phyloP scores from a whole-genome alignment of 2,888 invertebrate species.

The Corythucha ciliata region DNA sequence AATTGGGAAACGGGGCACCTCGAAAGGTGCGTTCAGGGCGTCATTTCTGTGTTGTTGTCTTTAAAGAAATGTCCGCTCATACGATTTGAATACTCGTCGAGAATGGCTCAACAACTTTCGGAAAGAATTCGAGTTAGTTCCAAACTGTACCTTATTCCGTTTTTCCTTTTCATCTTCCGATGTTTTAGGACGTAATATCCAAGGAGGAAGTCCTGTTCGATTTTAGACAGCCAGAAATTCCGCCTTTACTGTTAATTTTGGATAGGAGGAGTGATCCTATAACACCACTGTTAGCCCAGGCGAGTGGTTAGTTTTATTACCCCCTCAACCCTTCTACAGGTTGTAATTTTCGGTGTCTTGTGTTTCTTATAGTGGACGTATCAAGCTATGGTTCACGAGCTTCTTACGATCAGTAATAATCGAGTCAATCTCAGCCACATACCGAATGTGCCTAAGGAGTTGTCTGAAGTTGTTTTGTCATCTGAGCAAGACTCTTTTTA shows the following conservation, averaged over 20 bases:
- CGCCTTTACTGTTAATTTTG: conserved; percentile 75
- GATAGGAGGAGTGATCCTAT: conserved; percentile 93
- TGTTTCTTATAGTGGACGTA: conserved; percentile 79
- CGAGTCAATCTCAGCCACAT: conserved; percentile 80
- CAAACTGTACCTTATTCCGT: too few species aligned
- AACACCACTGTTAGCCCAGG: conserved; percentile 87
- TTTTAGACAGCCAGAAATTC: conserved; percentile 60
- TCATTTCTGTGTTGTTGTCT: conserved; percentile 76
- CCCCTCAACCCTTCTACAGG: too few species aligned
- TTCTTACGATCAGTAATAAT: conserved; percentile 86
- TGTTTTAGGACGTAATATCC: conserved; percentile 59
- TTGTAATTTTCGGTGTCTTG: neutral
- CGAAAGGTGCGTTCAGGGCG: conserved; percentile 71
- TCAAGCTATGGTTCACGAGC: conserved; percentile 99
- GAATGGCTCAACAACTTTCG: conserved; percentile 72
- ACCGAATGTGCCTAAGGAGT: conserved; percentile 76
- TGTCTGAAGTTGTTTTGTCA: conserved; percentile 85
- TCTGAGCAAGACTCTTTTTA: conserved; percentile 97
- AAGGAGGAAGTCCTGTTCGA: conserved; percentile 84
- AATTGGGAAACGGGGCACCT: conserved; percentile 76
- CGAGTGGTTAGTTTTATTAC: conserved; percentile 35
- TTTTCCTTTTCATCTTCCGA: conserved; percentile 18
- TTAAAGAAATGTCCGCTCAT: conserved; percentile 84
- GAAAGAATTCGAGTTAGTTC: conserved; percentile 58
- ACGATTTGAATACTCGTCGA: conserved; percentile 79